Percentiles rank a stretch among this genome's conserved stretches.
Conservation (phyloP, 2,888 invertebrate species). For the Odiellus spinosus region DNA sequence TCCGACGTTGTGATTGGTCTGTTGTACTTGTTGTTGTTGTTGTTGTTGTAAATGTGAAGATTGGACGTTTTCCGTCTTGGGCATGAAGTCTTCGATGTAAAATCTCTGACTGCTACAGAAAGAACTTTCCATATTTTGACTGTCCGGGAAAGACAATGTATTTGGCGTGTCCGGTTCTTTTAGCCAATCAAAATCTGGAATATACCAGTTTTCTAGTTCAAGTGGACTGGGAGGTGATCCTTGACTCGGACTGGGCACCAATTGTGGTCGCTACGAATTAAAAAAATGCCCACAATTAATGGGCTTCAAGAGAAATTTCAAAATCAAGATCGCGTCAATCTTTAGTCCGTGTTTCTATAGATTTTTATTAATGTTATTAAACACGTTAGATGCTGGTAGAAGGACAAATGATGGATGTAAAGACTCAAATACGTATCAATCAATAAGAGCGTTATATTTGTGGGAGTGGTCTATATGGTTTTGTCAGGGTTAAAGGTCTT, state of each 20-base stretch:
- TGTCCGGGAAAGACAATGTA: not conserved
- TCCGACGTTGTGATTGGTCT: not conserved
- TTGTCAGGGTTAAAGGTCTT: too few relatives aligned
- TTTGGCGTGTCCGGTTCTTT: too few relatives aligned
- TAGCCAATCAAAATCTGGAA: conserved; percentile 16
- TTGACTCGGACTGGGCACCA: conserved; percentile 14
- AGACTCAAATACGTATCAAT: too few relatives aligned
- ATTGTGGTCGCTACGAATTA: conserved; percentile 12
- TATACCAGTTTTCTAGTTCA: conserved; percentile 12
- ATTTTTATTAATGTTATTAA: too few relatives aligned
- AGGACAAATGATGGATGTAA: too few relatives aligned
- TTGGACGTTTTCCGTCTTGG: not conserved
- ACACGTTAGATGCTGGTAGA: too few relatives aligned
- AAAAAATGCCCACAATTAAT: not conserved
- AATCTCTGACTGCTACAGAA: not conserved
- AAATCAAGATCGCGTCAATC: too few relatives aligned
- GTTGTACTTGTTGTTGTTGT: conserved; percentile 7
- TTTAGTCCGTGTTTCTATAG: too few relatives aligned
- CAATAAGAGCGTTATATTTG: too few relatives aligned
- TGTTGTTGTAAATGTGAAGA: not conserved
- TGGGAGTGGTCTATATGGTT: too few relatives aligned
- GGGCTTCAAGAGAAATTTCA: too few relatives aligned
- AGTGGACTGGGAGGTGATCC: conserved; percentile 9
- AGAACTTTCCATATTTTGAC: not conserved
- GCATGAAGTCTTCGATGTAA: not conserved